Evolutionary conservation across 2,797 vertebrate species (phyloP).

Genomic region (Pterois miles): DNA sequence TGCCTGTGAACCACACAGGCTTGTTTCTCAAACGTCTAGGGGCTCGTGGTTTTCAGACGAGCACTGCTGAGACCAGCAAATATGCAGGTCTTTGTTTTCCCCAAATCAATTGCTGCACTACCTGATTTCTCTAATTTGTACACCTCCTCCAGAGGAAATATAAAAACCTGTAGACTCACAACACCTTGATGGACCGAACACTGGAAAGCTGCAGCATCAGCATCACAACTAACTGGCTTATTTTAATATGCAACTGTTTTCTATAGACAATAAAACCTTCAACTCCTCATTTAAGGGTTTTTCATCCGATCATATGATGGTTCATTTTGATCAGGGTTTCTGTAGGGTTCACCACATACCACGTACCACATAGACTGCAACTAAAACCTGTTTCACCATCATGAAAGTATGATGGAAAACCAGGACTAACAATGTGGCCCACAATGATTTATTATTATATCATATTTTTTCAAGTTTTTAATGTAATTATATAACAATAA

Average conservation of each 20-base stretch:
- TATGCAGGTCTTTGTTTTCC: not conserved
- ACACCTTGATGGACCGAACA: not conserved
- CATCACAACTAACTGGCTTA: not conserved
- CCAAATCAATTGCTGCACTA: not conserved
- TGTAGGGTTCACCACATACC: not conserved
- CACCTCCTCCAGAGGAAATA: not conserved
- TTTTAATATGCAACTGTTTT: not conserved
- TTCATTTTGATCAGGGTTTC: no score
- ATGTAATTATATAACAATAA: no score
- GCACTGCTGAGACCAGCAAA: accelerated
- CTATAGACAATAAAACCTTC: not conserved
- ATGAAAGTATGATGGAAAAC: no score
- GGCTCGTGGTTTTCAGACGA: not conserved
- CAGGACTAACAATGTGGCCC: no score
- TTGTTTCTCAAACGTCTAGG: not conserved
- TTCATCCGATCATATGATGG: not conserved
- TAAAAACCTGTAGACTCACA: not conserved
- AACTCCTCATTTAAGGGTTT: not conserved
- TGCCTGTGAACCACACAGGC: not conserved
- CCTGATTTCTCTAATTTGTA: not conserved
- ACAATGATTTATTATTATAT: no score
- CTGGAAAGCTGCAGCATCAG: not conserved
- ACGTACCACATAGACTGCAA: not conserved
- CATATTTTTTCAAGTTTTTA: no score
- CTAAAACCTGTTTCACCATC: not conserved